These are phyloP conservation scores for Nezara viridula DNA, from an alignment of 2,888 invertebrate species.

Conservation along the genomic window DNA sequence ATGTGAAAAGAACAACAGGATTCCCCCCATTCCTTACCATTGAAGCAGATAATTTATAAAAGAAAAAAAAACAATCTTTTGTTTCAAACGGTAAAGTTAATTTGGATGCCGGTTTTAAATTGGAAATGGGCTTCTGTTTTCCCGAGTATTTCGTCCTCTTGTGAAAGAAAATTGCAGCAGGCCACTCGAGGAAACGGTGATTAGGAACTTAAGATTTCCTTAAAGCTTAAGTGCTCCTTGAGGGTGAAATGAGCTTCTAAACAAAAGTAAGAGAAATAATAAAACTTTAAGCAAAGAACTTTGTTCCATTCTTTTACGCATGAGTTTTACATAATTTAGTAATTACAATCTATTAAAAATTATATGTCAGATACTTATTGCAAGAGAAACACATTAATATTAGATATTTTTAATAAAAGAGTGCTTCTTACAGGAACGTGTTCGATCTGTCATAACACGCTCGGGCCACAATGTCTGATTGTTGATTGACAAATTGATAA, in stretches of 20 bases:
- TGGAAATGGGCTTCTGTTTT: background rate
- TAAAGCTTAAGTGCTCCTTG: background rate
- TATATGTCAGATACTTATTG: background rate
- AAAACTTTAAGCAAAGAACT: background rate
- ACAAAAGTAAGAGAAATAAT: background rate
- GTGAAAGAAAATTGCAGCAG: background rate
- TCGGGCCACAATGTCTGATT: no score
- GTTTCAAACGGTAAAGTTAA: background rate
- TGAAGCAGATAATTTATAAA: background rate
- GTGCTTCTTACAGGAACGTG: no score
- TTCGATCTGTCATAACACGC: no score
- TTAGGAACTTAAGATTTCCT: slow-evolving; percentile 4
- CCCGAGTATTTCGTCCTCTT: background rate
- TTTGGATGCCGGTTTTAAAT: background rate
- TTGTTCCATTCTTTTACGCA: background rate
- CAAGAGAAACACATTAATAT: no score
- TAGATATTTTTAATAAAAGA: no score
- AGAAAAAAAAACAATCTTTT: background rate
- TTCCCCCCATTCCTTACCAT: background rate
- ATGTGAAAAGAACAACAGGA: background rate
- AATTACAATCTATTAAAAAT: no score
- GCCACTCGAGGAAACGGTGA: slow-evolving; percentile 5
- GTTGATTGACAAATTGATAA: no score
- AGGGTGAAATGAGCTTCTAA: background rate
- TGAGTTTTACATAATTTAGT: no score